Conservation (phyloP, 2,888 invertebrate genomes). For the Sinotaia quadrata region DNA sequence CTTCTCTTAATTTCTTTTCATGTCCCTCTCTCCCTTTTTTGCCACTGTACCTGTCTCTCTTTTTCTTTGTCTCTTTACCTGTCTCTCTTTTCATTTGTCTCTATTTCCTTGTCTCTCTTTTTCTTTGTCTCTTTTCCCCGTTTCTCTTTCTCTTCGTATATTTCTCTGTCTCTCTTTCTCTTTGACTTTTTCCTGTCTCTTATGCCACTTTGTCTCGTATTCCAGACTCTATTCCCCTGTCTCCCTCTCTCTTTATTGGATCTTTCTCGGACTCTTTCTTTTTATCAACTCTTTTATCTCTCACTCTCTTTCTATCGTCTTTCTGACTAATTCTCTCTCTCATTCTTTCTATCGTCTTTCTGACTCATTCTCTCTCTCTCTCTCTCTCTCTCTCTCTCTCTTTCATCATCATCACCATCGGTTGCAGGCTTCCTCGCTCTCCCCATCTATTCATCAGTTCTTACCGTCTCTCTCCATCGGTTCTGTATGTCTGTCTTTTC, state of each 20-base stretch:
- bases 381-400: not conserved
- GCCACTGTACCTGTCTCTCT: not conserved
- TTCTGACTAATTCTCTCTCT: not conserved
- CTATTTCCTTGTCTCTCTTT: not conserved
- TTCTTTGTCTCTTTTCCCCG: not conserved
- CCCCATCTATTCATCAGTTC: not conserved
- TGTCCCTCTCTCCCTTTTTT: too few relatives aligned
- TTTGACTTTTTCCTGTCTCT: not conserved
- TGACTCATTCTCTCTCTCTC: not conserved
- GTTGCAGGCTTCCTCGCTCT: not conserved
- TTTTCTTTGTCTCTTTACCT: not conserved
- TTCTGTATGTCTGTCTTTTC: too few relatives aligned
- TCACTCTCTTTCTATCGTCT: not conserved
- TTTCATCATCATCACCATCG: not conserved
- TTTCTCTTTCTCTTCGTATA: not conserved
- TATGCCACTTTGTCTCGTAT: too few relatives aligned
- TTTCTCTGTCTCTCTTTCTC: not conserved
- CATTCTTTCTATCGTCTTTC: not conserved
- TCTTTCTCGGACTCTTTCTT: constrained; percentile 1
- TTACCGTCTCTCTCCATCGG: too few relatives aligned
- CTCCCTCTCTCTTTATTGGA: too few relatives aligned
- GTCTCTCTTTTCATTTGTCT: not conserved
- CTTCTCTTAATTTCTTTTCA: not conserved
- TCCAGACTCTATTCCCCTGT: too few relatives aligned
- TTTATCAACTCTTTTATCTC: not conserved